phyloP scores from a whole-genome alignment of 2,888 invertebrate species.

The Neria commutata region DNA sequence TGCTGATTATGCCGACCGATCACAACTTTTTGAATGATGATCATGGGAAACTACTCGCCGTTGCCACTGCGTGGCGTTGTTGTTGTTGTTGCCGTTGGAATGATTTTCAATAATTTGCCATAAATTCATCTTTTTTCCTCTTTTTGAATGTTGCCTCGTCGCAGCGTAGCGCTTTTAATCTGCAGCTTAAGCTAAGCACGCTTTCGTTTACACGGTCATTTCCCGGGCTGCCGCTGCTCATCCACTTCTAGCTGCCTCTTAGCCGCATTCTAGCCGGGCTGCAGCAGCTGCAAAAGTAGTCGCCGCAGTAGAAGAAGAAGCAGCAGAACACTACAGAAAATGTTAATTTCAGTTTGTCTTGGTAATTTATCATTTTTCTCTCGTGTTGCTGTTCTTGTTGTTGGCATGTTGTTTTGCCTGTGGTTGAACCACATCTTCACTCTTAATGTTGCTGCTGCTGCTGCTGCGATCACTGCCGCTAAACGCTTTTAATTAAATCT shows the following conservation, averaged over 20 bases:
- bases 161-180: not conserved
- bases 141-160: not conserved
- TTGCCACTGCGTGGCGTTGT: not conserved
- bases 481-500: constrained; percentile 56
- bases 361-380: constrained; percentile 49
- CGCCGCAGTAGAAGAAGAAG: not conserved
- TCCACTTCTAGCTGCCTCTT: too few relatives aligned
- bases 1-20: constrained; percentile 54
- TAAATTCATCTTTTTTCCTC: not conserved
- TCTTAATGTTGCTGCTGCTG: not conserved
- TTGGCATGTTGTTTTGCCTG: not conserved
- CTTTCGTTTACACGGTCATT: constrained; percentile 14
- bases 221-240: not conserved
- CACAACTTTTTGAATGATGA: constrained; percentile 30
- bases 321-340: constrained; percentile 28
- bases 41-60: constrained; percentile 45
- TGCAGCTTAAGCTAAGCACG: constrained; percentile 16
- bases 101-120: constrained; percentile 20
- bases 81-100: constrained; percentile 11
- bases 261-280: too few relatives aligned
- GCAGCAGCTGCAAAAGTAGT: not conserved
- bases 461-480: constrained; percentile 16
- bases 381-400: not conserved
- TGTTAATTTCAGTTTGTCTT: constrained; percentile 49
- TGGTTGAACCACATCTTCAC: not conserved